phyloP scores from a whole-genome alignment of 2,888 invertebrate species.

The Drosophila robusta region DNA sequence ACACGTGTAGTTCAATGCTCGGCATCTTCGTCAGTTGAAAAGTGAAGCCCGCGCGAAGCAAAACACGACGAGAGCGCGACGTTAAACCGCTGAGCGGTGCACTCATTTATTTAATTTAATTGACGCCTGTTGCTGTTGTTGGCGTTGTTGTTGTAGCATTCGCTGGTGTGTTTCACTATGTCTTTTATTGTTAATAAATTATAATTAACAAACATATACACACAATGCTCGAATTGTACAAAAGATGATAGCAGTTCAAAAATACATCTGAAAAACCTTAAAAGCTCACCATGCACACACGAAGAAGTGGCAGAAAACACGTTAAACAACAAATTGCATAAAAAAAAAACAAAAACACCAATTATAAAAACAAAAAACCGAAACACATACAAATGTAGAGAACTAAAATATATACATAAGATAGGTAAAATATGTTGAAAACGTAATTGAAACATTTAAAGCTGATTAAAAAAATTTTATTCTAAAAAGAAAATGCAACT shows the following conservation, averaged over 20 bases:
- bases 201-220: constrained; percentile 54
- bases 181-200: constrained; percentile 55
- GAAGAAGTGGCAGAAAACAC: constrained; percentile 44
- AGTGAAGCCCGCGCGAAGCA: constrained; percentile 34
- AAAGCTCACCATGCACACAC: neutral
- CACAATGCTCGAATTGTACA: constrained; percentile 17
- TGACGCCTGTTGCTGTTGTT: constrained; percentile 51
- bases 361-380: constrained; percentile 15
- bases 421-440: constrained; percentile 27
- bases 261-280: constrained; percentile 11
- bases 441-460: constrained; percentile 11
- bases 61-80: constrained; percentile 25
- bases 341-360: constrained; percentile 41
- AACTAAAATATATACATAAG: neutral
- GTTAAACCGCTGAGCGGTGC: constrained; percentile 32
- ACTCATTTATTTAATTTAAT: constrained; percentile 55
- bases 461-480: constrained; percentile 1
- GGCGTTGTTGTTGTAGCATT: constrained; percentile 21
- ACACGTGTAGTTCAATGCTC: constrained; percentile 43
- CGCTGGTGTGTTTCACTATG: constrained; percentile 41
- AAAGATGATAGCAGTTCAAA: constrained; percentile 20
- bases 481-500: constrained; percentile 11
- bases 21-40: constrained; percentile 45
- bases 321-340: constrained; percentile 55
- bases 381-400: neutral